A percentile compares a stretch with the other conserved stretches of the same genome.
Evolutionary conservation across 2,113 vertebrate species (phyloP).

Genomic region (Cinclus mexicanus): DNA sequence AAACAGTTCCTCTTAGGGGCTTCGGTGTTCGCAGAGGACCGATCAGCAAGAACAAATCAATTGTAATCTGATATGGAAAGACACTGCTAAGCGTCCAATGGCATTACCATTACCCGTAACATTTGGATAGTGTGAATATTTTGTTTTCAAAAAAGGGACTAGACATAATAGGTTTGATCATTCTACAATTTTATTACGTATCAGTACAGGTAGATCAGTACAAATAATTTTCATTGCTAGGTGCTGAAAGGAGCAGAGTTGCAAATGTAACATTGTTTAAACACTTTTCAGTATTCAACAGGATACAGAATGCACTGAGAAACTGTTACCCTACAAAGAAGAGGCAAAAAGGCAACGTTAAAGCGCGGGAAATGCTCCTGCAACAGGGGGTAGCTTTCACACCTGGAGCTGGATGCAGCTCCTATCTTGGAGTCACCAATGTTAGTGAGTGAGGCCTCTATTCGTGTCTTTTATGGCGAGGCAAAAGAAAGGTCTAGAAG

Average conservation of each 20-base stretch:
- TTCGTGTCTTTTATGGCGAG: background rate
- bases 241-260: background rate
- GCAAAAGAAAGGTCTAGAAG: constrained; percentile 15
- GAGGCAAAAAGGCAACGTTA: background rate
- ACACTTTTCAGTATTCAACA: background rate
- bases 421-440: background rate
- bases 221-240: background rate
- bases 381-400: background rate
- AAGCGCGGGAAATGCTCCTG: background rate
- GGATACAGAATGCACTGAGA: background rate
- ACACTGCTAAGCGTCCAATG: background rate
- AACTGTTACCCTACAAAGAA: background rate
- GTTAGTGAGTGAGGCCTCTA: background rate
- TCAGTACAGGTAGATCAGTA: constrained; percentile 14
- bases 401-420: background rate
- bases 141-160: constrained; percentile 4
- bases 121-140: accelerated
- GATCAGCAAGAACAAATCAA: background rate
- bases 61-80: background rate
- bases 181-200: constrained; percentile 41
- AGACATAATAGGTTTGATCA: background rate
- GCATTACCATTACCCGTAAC: background rate
- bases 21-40: background rate
- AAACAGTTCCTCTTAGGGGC: background rate
- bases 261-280: background rate